Conservation (phyloP, 2,797 vertebrate species). For the Crenichthys baileyi region DNA sequence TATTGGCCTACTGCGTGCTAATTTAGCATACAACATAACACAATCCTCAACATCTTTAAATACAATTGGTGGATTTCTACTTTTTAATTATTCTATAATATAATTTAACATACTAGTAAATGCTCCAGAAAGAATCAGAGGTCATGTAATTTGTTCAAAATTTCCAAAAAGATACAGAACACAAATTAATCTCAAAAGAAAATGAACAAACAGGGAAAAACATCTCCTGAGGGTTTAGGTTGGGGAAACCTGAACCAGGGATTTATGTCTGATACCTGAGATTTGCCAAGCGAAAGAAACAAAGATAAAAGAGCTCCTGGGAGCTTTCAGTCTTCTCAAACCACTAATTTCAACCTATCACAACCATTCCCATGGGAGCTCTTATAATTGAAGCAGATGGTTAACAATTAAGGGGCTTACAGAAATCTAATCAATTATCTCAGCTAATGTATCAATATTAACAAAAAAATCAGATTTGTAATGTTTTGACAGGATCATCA, state of each 20-base stretch:
- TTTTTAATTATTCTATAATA: neutral
- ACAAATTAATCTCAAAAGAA: neutral
- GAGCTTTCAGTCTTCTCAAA: conserved; percentile 74
- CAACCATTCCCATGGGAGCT: conserved; percentile 90
- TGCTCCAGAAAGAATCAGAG: too few relatives aligned
- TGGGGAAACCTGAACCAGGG: neutral
- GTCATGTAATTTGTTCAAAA: neutral
- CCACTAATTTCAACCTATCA: conserved; percentile 97
- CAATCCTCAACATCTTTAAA: neutral
- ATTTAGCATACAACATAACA: neutral
- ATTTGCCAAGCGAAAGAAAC: neutral
- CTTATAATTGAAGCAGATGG: conserved; percentile 96
- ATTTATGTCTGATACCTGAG: neutral
- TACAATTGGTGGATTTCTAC: neutral
- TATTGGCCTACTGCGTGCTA: too few relatives aligned
- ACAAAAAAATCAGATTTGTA: conserved; percentile 66
- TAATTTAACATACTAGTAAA: neutral
- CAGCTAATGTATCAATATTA: conserved; percentile 78
- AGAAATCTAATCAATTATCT: conserved; percentile 98
- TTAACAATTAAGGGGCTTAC: conserved; percentile 97
- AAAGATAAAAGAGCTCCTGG: conserved; percentile 1
- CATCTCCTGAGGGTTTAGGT: neutral
- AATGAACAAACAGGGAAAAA: neutral
- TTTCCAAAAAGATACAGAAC: neutral
- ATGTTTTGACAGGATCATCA: conserved; percentile 75